phyloP scores from a whole-genome alignment of 1,140 invertebrate species.

The Charaxes varanes region DNA sequence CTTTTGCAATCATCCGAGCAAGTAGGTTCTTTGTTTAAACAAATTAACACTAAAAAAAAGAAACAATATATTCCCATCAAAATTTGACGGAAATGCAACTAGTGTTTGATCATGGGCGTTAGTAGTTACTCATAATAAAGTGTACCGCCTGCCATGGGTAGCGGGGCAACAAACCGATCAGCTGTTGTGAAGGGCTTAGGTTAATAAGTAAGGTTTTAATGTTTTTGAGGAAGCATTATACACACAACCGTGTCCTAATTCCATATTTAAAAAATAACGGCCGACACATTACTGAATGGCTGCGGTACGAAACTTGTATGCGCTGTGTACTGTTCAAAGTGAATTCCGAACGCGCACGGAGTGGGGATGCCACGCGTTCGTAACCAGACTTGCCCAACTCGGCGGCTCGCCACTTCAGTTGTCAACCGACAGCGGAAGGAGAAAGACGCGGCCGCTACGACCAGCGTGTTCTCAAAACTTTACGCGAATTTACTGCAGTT shows the following conservation, averaged over 20 bases:
- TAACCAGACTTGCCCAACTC: constrained; percentile 7
- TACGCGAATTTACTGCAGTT: constrained; percentile 59
- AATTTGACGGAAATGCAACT: too few relatives aligned
- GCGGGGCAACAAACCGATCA: too few relatives aligned
- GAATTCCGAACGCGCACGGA: constrained; percentile 2
- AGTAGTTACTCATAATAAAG: too few relatives aligned
- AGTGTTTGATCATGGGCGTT: too few relatives aligned
- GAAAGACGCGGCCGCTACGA: constrained; percentile 58
- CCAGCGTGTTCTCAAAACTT: constrained; percentile 67
- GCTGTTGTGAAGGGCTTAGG: too few relatives aligned
- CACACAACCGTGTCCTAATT: constrained; percentile 9
- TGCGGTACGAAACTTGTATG: constrained; percentile 7
- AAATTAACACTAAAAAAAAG: too few relatives aligned
- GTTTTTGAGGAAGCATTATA: too few relatives aligned
- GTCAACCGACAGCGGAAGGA: constrained; percentile 55
- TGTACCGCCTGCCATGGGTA: too few relatives aligned
- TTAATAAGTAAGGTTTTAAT: too few relatives aligned
- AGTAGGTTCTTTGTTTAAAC: too few relatives aligned
- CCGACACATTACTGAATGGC: constrained; percentile 10
- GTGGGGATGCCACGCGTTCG: constrained; percentile 36
- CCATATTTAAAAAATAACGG: constrained; percentile 20
- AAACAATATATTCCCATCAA: too few relatives aligned
- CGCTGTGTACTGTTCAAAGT: not conserved
- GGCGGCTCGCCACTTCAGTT: constrained; percentile 37
- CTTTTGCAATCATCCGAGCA: too few relatives aligned